Percentiles rank a stretch among this genome's conserved stretches.
phyloP scores from a whole-genome alignment of 2,797 vertebrate species.

The Artibeus jamaicensis region DNA sequence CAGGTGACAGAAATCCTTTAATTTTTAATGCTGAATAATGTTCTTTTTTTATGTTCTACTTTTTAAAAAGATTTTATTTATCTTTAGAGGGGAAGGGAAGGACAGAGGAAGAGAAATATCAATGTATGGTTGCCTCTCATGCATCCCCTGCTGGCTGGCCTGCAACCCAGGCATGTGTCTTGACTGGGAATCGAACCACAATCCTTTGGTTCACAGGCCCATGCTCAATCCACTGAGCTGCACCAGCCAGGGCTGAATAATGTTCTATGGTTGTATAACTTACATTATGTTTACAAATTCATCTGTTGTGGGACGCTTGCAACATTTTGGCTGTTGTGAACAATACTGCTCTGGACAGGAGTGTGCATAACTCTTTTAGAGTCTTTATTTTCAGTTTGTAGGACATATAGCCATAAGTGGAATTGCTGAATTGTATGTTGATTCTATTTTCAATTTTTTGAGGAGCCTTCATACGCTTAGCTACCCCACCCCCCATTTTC shows the following conservation, averaged over 20 bases:
- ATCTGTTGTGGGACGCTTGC: background rate
- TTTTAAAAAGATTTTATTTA: too few relatives aligned
- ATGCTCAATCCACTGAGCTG: too few relatives aligned
- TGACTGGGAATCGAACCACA: too few relatives aligned
- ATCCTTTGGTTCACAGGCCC: too few relatives aligned
- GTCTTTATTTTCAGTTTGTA: background rate
- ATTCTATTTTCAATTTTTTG: background rate
- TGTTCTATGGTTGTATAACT: background rate
- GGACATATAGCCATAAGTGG: background rate
- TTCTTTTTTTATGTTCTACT: too few relatives aligned
- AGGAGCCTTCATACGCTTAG: background rate
- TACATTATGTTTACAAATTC: background rate
- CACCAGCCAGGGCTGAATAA: too few relatives aligned
- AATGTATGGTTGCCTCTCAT: too few relatives aligned
- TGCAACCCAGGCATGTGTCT: too few relatives aligned
- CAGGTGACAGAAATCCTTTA: background rate
- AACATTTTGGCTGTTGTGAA: background rate
- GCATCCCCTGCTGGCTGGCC: too few relatives aligned
- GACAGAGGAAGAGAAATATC: too few relatives aligned
- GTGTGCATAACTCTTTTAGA: background rate
- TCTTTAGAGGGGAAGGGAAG: too few relatives aligned
- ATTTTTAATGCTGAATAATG: background rate
- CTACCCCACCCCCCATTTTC: background rate
- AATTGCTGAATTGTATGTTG: background rate
- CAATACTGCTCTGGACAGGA: background rate